A percentile compares a stretch with the other conserved stretches of the same genome.
These are phyloP conservation scores for Lateolabrax maculatus DNA, from an alignment of 2,797 vertebrate species.

Conservation along the genomic window DNA sequence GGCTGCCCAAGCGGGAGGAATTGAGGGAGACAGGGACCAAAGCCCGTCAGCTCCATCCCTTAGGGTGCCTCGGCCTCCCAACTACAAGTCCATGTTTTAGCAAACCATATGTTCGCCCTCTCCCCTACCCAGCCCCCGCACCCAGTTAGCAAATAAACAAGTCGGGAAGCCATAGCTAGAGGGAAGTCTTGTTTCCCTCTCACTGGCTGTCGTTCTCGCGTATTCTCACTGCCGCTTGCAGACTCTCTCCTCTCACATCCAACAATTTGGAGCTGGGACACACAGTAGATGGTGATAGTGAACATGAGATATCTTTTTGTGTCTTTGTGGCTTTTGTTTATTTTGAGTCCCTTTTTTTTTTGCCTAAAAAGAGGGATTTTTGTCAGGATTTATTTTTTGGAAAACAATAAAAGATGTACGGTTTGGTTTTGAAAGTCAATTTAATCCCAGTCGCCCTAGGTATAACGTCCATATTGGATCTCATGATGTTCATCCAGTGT, in stretches of 20 bases:
- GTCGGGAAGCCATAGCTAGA: slow-evolving; percentile 87
- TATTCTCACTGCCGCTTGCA: slow-evolving; percentile 55
- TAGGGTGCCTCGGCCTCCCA: slow-evolving; percentile 81
- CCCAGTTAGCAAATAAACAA: slow-evolving; percentile 87
- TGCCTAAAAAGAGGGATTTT: background rate
- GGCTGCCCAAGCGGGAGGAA: slow-evolving; percentile 86
- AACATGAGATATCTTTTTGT: background rate
- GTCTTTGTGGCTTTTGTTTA: background rate
- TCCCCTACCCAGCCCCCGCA: slow-evolving; percentile 54
- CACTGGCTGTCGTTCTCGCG: slow-evolving; percentile 69
- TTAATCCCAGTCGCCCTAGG: no score
- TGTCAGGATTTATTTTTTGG: background rate
- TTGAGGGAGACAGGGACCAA: slow-evolving; percentile 86
- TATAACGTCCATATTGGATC: background rate
- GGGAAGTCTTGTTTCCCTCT: slow-evolving; percentile 80
- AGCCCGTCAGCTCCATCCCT: slow-evolving; percentile 81
- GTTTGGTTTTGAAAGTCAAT: no score
- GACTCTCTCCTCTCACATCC: slow-evolving; percentile 38
- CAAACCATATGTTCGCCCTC: slow-evolving; percentile 88
- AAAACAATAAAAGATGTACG: background rate
- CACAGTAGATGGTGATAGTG: background rate
- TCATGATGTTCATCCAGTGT: background rate
- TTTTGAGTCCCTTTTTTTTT: background rate
- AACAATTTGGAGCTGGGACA: slow-evolving; percentile 17
- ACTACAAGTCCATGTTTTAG: slow-evolving; percentile 90